phyloP scores from a whole-genome alignment of 2,113 vertebrate species.

The Mandrillus leucophaeus region DNA sequence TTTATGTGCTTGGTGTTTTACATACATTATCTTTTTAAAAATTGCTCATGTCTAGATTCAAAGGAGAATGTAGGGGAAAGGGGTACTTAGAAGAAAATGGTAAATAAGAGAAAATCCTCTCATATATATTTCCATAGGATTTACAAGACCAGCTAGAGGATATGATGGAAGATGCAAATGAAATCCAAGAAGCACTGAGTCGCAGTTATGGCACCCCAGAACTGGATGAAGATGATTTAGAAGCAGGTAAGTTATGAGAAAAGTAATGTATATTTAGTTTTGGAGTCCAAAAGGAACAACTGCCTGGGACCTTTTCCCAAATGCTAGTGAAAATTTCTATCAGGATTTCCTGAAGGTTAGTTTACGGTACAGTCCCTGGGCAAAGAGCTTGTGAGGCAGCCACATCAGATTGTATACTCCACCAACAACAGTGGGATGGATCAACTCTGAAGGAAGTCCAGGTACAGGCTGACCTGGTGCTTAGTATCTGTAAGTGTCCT shows the following conservation, averaged over 20 bases:
- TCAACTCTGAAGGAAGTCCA: neutral
- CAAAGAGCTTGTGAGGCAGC: neutral
- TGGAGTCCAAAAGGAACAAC: neutral
- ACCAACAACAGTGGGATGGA: neutral
- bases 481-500: neutral
- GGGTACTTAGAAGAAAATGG: neutral
- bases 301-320: neutral
- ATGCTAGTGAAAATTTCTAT: neutral
- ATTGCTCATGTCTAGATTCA: neutral
- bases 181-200: slow-evolving; percentile 95
- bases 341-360: neutral
- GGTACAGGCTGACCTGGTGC: neutral
- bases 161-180: slow-evolving; percentile 99
- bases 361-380: neutral
- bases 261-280: neutral
- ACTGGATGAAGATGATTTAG: slow-evolving; percentile 96
- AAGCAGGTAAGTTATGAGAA: slow-evolving; percentile 89
- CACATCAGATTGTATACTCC: neutral
- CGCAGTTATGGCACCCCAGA: slow-evolving; percentile 97
- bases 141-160: slow-evolving; percentile 97
- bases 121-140: slow-evolving; percentile 84
- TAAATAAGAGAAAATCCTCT: neutral
- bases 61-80: neutral
- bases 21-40: neutral
- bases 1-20: neutral